phyloP scores from a whole-genome alignment of 2,797 vertebrate species.

The Margarornis squamiger region DNA sequence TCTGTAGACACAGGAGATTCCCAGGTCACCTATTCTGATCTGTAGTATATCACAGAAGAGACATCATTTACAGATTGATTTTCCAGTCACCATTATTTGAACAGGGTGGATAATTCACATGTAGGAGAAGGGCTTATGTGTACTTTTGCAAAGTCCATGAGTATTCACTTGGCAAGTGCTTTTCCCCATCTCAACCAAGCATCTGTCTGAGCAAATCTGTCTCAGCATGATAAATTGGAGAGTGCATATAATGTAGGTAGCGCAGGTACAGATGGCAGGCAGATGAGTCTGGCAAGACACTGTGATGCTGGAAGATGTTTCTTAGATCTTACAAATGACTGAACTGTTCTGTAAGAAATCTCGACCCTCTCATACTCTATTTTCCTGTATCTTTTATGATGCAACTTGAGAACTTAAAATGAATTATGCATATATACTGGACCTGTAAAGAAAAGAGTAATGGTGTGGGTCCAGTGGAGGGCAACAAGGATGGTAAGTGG shows the following conservation, averaged over 20 bases:
- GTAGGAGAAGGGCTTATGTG: neutral
- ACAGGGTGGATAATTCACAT: neutral
- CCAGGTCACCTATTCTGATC: neutral
- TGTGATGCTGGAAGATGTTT: neutral
- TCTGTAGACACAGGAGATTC: neutral
- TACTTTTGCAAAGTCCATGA: neutral
- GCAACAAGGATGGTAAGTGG: neutral
- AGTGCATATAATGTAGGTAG: neutral
- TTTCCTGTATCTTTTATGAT: neutral
- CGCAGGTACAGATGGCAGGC: neutral
- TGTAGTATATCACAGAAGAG: neutral
- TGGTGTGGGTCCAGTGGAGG: rapidly evolving
- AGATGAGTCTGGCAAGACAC: neutral
- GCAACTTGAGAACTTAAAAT: neutral
- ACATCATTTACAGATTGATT: neutral
- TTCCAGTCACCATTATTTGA: neutral
- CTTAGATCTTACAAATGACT: neutral
- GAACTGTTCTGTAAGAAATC: neutral
- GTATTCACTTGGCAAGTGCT: neutral
- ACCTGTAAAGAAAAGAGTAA: neutral
- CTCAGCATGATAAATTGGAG: neutral
- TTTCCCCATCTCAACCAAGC: neutral
- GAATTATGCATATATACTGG: neutral
- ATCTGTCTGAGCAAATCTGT: neutral
- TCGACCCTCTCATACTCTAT: neutral